Conservation (phyloP, 2,888 invertebrate genomes). For the Aspidiotus destructor region DNA sequence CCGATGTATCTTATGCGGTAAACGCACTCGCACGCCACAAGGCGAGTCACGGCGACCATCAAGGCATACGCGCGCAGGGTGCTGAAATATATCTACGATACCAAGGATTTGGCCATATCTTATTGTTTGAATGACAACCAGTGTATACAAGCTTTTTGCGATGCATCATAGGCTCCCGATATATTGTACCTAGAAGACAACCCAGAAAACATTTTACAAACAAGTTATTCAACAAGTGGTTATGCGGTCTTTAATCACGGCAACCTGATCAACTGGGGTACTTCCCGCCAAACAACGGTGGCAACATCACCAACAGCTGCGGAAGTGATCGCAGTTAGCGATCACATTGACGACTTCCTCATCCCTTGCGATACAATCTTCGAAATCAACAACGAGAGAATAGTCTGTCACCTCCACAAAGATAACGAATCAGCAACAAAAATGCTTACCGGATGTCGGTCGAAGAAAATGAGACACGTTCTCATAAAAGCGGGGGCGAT, state of each 20-base stretch:
- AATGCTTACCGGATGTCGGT: neutral
- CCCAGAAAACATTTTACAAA: no score
- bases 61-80: neutral
- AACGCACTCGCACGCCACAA: neutral
- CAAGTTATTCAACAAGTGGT: neutral
- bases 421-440: neutral
- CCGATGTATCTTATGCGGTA: neutral
- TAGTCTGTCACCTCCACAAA: neutral
- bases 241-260: neutral
- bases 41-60: neutral
- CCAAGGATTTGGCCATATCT: neutral
- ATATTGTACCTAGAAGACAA: neutral
- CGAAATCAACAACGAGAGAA: neutral
- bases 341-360: neutral
- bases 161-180: neutral
- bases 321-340: neutral
- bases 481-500: neutral
- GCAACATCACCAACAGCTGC: neutral
- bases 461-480: neutral
- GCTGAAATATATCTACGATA: neutral
- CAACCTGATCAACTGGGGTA: neutral
- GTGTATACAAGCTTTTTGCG: neutral
- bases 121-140: neutral
- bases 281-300: neutral
- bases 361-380: neutral